Base-by-base conservation (phyloP, 2,888 invertebrate genomes). In the Netelia inedita region DNA sequence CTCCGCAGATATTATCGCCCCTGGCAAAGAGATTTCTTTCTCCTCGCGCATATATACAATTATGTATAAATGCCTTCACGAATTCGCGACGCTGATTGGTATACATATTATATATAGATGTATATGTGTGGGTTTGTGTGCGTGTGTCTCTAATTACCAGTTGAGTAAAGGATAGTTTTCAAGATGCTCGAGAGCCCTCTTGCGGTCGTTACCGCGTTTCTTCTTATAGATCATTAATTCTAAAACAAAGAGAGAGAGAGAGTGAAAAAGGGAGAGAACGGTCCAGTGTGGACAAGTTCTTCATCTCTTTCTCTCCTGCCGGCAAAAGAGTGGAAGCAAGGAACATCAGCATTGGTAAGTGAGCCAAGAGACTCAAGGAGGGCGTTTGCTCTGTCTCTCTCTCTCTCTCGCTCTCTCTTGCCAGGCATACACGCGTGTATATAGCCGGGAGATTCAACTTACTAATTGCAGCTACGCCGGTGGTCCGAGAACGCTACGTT, bases 381-480 rank as follows among this genome's bases (percentile, higher is more conserved):
- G 83, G 76, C 83, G n/a, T 21, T 9, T 35, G 35, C 35, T 35
- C 35, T 35, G 6, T 35, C 35, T 35, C 14, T 21, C 23, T 8
- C 50, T 8, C 55, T 41, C 19, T 43, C 68, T 53, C 59, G 61
- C 16, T 5, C 16, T 83, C 79, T 86, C 85, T 87, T 85, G 85
- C 83, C 82, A 85, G 85, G 78, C 87, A 83, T 87, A 87, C 86
- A 88, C 87, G 89, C 88, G 87, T 86, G 87, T 87, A 87, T 86
- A 87, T 88, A 87, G 87, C 87, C 87, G 87, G 87, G 89, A 91
- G 90, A 91, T 92, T 90, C 90, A 91, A 91, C 92, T 91, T 92
- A 91, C 92, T 92, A 92, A 92, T 92, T 92, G 92, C 91, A 88
- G 88, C 92, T 88, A 91, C 92, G 90, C 88, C 89, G 92, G 92